These are phyloP conservation scores for Cottoperca gobio DNA, from an alignment of 2,797 vertebrate species.

Conservation along the genomic window DNA sequence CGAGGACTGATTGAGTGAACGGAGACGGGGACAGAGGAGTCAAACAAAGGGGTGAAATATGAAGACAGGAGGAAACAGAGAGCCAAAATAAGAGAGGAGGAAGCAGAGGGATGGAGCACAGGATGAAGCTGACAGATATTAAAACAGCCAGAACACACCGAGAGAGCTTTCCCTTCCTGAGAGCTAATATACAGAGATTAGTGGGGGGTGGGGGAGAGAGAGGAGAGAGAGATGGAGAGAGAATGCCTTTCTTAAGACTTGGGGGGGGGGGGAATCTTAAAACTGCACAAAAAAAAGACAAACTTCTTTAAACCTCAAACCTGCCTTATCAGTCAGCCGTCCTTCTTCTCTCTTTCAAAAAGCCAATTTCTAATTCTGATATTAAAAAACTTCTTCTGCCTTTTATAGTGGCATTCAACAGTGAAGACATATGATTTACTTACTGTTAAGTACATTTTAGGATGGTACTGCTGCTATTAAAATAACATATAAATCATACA, in stretches of 20 bases:
- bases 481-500: slow-evolving; percentile 42
- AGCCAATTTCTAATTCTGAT: slow-evolving; percentile 41
- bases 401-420: slow-evolving; percentile 30
- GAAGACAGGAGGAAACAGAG: slow-evolving; percentile 85
- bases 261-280: background rate
- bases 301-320: slow-evolving; percentile 54
- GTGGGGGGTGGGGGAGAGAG: slow-evolving; percentile 71
- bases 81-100: slow-evolving; percentile 81
- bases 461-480: slow-evolving; percentile 20
- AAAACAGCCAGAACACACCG: slow-evolving; percentile 83
- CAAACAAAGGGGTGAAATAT: slow-evolving; percentile 87
- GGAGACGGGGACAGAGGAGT: slow-evolving; percentile 84
- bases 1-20: slow-evolving; percentile 75
- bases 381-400: slow-evolving; percentile 7
- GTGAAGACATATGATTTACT: slow-evolving; percentile 21
- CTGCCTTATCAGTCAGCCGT: slow-evolving; percentile 33
- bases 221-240: slow-evolving; percentile 22
- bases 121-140: slow-evolving; percentile 89
- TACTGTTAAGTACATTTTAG: slow-evolving; percentile 24
- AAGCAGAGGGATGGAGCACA: slow-evolving; percentile 85
- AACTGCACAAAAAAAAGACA: slow-evolving; percentile 24
- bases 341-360: slow-evolving; percentile 31
- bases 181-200: slow-evolving; percentile 88
- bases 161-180: slow-evolving; percentile 82
- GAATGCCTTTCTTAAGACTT: slow-evolving; percentile 46